Percentiles rank a stretch among this genome's conserved stretches.
Conservation (phyloP, 2,888 invertebrate genomes). For the Rhamnusium bicolor region DNA sequence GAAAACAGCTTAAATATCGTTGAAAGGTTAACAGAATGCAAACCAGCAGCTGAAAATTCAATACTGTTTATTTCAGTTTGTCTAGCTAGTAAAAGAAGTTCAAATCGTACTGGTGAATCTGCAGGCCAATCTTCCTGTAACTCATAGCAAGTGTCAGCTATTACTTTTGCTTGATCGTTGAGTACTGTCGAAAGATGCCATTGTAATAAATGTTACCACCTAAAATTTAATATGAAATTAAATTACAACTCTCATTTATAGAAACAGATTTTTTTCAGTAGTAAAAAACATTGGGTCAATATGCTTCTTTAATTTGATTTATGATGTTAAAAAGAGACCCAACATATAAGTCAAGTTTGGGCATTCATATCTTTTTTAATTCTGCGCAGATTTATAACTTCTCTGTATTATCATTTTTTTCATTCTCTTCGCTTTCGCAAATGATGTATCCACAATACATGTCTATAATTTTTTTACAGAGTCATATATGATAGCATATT, state of each 20-base stretch:
- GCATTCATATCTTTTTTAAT: too few relatives aligned
- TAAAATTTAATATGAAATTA: neutral
- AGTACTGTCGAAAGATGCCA: neutral
- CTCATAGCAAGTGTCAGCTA: neutral
- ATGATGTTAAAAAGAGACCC: too few relatives aligned
- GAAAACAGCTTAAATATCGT: neutral
- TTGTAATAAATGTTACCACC: neutral
- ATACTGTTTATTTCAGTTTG: neutral
- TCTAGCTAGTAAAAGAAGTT: neutral
- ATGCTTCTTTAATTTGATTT: too few relatives aligned
- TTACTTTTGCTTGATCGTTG: neutral
- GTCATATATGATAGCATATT: too few relatives aligned
- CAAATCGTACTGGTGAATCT: neutral
- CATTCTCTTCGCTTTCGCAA: too few relatives aligned
- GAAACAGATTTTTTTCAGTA: too few relatives aligned
- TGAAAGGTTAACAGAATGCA: neutral
- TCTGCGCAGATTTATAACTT: too few relatives aligned
- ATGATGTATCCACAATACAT: too few relatives aligned
- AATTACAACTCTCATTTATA: neutral
- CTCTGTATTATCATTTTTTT: too few relatives aligned
- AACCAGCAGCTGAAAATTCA: neutral
- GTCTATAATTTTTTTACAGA: too few relatives aligned
- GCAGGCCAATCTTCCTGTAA: neutral
- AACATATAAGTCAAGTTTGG: too few relatives aligned
- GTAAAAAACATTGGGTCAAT: too few relatives aligned